Evolutionary conservation across 2,797 vertebrate genomes (phyloP).

Genomic region (Sebastes minor): DNA sequence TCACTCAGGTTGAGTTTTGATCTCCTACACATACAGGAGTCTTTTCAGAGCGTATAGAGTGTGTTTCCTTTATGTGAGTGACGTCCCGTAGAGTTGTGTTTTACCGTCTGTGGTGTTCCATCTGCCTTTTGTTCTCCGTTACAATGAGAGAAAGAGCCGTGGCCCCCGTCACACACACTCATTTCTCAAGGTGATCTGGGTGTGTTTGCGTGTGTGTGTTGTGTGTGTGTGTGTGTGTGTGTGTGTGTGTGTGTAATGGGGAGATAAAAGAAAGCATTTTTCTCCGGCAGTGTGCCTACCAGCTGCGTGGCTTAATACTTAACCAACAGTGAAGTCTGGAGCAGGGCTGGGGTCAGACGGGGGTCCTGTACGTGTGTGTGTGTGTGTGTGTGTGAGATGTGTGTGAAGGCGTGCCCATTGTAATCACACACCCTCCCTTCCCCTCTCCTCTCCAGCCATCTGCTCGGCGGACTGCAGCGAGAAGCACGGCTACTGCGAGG

Average conservation of each 20-base stretch:
- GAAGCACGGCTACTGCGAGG: slow-evolving; percentile 89
- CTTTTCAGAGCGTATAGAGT: slow-evolving; percentile 8
- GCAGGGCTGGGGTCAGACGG: slow-evolving; percentile 70
- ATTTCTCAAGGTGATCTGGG: slow-evolving; percentile 65
- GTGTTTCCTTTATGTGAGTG: slow-evolving; percentile 8
- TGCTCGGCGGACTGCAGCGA: slow-evolving; percentile 89
- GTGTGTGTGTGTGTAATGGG: slow-evolving; percentile 17
- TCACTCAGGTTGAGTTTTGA: neutral
- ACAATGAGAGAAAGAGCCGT: slow-evolving; percentile 68
- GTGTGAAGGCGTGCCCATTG: slow-evolving; percentile 67
- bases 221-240: slow-evolving; percentile 24
- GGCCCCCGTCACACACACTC: slow-evolving; percentile 49
- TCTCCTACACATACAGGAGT: neutral
- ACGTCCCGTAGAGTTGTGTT: neutral
- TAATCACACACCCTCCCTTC: slow-evolving; percentile 70
- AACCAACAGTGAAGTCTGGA: slow-evolving; percentile 81
- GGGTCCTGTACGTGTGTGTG: slow-evolving; percentile 28
- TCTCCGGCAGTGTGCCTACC: slow-evolving; percentile 75
- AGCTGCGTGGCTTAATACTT: slow-evolving; percentile 83
- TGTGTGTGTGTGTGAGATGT: slow-evolving; percentile 58
- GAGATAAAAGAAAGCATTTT: slow-evolving; percentile 74
- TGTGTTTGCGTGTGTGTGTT: slow-evolving; percentile 13
- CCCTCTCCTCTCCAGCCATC: slow-evolving; percentile 68
- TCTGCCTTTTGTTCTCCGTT: slow-evolving; percentile 74
- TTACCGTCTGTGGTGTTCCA: slow-evolving; percentile 30